Evolutionary conservation across 2,888 invertebrate genomes (phyloP), one percentile per base, ranked within the genome.

Genomic region (Lithophane semibrunnea): DNA sequence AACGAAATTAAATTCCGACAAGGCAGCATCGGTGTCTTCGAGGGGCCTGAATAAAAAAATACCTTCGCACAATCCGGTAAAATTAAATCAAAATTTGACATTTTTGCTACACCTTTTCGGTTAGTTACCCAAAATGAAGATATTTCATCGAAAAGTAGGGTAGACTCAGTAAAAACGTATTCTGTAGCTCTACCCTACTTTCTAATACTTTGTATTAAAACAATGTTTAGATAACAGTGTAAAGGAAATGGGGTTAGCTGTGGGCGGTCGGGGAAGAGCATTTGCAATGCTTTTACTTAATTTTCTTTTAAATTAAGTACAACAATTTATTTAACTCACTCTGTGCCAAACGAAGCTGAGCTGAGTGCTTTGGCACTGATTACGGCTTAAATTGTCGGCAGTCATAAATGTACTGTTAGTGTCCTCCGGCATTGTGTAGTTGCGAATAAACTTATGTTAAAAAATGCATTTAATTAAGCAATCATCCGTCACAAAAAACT

Each of bases 1-100:
- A 82, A 83, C 88, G 81, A 91, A 92, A 92, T 92, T 92, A 91
- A 92, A 92, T 92, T 92, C 91, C 90, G 70, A 68, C 84, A 82
- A 82, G 75, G 79, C 86, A 69, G 12, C 65, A 58, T 60, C 70
- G 88, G 77, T 83, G 84, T 79, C 79, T 82, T 81, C 76, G 61
- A 78, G 72, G 67, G 77, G 72, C 78, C 77, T 77, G 83, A 87
- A 86, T 86, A 87, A 88, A 91, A 91, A 92, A 90, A 89, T 90
- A 80, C 84, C 88, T 83, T 84, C 61, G 75, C 74, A 58, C 81
- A 89, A 87, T 81, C 85, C 73, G 54, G 75, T 86, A 80, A 86
- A 89, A 91, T 91, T 88, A 84, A 89, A 91, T 91, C 82, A 88
- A 83, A 87, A 82, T 85, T 85, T 86, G 89, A 71, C 88, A 86